Percentiles rank a stretch among this genome's conserved stretches.
Conservation (phyloP, 37 sponge, comb jelly and placozoan genomes). For the Spongilla lacustris region DNA sequence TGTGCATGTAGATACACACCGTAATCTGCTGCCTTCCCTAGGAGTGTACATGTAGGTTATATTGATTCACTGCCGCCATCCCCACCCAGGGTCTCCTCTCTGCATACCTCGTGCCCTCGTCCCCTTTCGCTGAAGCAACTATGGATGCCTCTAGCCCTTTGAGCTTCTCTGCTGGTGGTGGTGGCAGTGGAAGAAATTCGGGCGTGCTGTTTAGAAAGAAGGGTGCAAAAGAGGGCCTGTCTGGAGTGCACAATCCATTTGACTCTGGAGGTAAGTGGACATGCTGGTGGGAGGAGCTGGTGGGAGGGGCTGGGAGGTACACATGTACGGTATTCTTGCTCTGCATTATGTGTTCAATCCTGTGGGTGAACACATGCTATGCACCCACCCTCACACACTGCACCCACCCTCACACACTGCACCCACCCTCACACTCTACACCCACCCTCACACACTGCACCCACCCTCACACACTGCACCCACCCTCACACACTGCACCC, state of each 20-base stretch:
- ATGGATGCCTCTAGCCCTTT: not conserved
- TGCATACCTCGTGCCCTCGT: constrained; percentile 2
- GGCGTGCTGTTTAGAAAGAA: not conserved
- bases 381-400: no score
- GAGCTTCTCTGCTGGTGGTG: not conserved
- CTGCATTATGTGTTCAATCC: not conserved
- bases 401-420: no score
- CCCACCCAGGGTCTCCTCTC: constrained; percentile 29
- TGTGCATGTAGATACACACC: no score
- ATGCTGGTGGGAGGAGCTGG: not conserved
- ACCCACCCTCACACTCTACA: no score
- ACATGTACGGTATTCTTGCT: not conserved
- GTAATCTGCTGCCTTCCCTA: no score
- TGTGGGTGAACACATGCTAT: no score
- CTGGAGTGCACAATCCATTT: constrained; percentile 35
- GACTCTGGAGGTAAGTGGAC: constrained; percentile 31
- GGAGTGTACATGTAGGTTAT: not conserved
- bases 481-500: no score
- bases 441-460: no score
- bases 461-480: no score
- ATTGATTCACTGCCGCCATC: not conserved
- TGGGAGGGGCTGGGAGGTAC: not conserved
- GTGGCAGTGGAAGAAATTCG: not conserved
- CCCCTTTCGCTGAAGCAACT: not conserved
- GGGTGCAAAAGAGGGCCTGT: not conserved